A percentile compares a stretch with the other conserved stretches of the same genome.
Conservation (phyloP, 2,113 vertebrate species). For the Phocoena sinus region DNA sequence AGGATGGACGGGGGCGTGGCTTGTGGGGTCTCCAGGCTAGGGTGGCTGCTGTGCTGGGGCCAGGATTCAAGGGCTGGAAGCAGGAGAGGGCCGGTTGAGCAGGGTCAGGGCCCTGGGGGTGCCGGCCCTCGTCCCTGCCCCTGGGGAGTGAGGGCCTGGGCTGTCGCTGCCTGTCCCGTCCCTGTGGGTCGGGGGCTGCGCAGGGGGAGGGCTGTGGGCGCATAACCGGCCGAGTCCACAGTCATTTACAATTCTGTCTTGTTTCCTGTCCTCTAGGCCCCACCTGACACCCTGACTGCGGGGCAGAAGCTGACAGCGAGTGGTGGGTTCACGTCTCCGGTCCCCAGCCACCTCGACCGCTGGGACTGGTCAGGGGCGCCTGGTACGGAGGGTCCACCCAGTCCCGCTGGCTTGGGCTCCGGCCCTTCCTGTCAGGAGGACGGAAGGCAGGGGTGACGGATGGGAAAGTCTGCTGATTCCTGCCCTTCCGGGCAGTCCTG, state of each 20-base stretch:
- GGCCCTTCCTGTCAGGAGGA: not conserved
- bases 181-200: not conserved
- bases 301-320: not conserved
- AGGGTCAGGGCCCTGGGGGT: not conserved
- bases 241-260: not conserved
- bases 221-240: not conserved
- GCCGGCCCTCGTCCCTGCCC: too few species aligned
- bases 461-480: not conserved
- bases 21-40: not conserved
- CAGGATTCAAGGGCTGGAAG: not conserved
- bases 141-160: not conserved
- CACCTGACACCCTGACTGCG: not conserved
- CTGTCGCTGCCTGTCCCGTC: not conserved
- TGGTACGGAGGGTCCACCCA: not conserved
- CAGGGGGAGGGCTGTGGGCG: not conserved
- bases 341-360: not conserved
- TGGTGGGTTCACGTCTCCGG: not conserved
- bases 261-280: not conserved
- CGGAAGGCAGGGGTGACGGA: not conserved
- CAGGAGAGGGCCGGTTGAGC: not conserved
- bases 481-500: not conserved
- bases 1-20: not conserved
- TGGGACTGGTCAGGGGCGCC: not conserved
- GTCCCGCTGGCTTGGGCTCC: too few species aligned
- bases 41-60: not conserved